Percentiles rank a stretch among this genome's conserved stretches.
Conservation (phyloP, 1,140 invertebrate species). For the Drosophila sechellia region DNA sequence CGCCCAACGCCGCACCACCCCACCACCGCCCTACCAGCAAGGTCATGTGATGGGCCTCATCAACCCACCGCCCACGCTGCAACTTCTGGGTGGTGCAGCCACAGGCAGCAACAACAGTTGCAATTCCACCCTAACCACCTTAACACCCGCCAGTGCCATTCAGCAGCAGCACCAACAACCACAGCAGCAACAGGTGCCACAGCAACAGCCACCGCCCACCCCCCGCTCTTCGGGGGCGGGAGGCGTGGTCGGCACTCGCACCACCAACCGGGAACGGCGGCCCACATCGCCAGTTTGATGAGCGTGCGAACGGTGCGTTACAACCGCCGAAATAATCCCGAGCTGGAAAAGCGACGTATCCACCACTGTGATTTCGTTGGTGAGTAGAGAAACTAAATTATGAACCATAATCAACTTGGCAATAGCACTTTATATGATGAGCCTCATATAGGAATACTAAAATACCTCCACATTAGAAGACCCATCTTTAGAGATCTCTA, state of each 20-base stretch:
- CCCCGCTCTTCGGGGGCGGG: constrained; percentile 55
- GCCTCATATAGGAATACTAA: not conserved
- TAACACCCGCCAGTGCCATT: constrained; percentile 60
- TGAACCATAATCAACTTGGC: too few species aligned
- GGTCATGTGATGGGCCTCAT: constrained; percentile 66
- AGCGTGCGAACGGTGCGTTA: constrained; percentile 86
- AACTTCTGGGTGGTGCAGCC: constrained; percentile 40
- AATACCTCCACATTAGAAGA: not conserved
- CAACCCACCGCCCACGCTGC: constrained; percentile 54
- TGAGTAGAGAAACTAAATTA: constrained; percentile 85
- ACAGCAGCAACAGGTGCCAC: constrained; percentile 34
- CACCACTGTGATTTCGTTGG: constrained; percentile 98
- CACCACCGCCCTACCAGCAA: constrained; percentile 84
- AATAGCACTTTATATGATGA: too few species aligned
- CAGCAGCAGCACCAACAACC: constrained; percentile 24
- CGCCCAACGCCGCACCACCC: constrained; percentile 84
- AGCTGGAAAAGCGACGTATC: constrained; percentile 96
- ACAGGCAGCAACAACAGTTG: constrained; percentile 28
- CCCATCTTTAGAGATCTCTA: not conserved
- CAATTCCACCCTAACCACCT: constrained; percentile 62
- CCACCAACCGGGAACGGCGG: constrained; percentile 71
- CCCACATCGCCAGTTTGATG: constrained; percentile 76
- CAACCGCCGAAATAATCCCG: constrained; percentile 97
- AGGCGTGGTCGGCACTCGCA: constrained; percentile 66
- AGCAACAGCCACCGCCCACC: constrained; percentile 68